Percentiles rank a stretch among this genome's conserved stretches.
These are phyloP conservation scores for Heloderma charlesbogerti DNA, from an alignment of 2,113 vertebrate species.

Conservation along the genomic window DNA sequence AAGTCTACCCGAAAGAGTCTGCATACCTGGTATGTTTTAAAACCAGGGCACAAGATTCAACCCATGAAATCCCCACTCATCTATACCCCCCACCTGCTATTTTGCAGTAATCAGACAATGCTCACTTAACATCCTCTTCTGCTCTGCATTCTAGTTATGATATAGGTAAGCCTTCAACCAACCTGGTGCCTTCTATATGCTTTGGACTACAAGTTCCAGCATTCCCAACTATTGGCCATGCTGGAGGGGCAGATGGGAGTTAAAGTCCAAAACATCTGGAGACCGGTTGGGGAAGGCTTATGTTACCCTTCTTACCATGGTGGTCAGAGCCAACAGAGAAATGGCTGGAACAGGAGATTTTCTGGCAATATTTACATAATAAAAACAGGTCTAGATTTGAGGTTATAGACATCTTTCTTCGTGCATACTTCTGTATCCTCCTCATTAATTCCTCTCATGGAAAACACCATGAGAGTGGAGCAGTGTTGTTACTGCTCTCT, in stretches of 20 bases:
- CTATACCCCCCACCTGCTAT: not conserved
- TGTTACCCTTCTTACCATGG: too few species aligned
- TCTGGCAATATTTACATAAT: not conserved
- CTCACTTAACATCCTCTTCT: not conserved
- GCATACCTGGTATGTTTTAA: not conserved
- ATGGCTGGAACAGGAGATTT: not conserved
- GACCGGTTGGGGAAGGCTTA: too few species aligned
- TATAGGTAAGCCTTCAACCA: too few species aligned
- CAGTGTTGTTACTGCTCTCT: not conserved
- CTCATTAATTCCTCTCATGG: not conserved
- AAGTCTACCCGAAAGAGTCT: not conserved
- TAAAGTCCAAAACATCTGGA: too few species aligned
- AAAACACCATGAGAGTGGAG: not conserved
- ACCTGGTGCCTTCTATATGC: too few species aligned
- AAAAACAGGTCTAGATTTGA: not conserved
- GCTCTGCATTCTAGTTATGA: not conserved
- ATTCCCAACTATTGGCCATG: too few species aligned
- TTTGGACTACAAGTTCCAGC: too few species aligned
- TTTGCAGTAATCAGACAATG: not conserved
- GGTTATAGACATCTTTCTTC: not conserved
- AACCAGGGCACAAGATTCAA: not conserved
- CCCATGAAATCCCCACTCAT: not conserved
- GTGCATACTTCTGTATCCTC: not conserved
- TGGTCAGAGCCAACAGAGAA: not conserved
- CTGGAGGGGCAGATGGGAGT: too few species aligned